Percentiles rank a stretch among this genome's conserved stretches.
Conservation (phyloP, 2,888 invertebrate species). For the Anoplius nigerrimus region DNA sequence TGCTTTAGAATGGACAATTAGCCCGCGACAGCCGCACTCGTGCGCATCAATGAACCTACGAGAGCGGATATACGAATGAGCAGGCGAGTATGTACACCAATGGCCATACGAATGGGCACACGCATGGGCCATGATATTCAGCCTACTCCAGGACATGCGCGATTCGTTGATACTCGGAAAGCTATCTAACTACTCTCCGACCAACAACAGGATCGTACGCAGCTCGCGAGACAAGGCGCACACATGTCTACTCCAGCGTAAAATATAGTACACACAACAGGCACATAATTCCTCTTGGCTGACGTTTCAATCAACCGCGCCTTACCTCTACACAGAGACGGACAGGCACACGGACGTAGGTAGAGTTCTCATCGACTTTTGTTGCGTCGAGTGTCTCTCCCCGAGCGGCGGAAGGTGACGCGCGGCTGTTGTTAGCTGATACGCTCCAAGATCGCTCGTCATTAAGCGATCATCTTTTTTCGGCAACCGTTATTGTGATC, state of each 20-base stretch:
- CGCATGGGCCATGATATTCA: background rate
- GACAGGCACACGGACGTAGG: no score
- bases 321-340: slow-evolving; percentile 51
- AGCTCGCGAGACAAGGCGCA: background rate
- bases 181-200: no score
- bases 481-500: no score
- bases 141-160: background rate
- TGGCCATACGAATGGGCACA: background rate
- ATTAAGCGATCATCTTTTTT: no score
- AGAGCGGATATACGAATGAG: background rate
- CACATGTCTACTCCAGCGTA: slow-evolving; percentile 15
- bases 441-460: no score
- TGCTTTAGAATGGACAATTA: slow-evolving; percentile 70
- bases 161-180: no score
- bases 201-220: background rate
- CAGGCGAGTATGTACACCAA: background rate
- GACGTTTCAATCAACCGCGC: slow-evolving; percentile 68
- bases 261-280: slow-evolving; percentile 38
- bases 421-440: no score
- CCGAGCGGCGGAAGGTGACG: slow-evolving; percentile 8
- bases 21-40: no score
- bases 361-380: slow-evolving; percentile 38
- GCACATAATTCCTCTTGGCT: slow-evolving; percentile 64
- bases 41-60: background rate
- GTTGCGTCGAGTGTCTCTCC: slow-evolving; percentile 14